phyloP scores from a whole-genome alignment of 2,797 vertebrate genomes.

The Caiman crocodilus region DNA sequence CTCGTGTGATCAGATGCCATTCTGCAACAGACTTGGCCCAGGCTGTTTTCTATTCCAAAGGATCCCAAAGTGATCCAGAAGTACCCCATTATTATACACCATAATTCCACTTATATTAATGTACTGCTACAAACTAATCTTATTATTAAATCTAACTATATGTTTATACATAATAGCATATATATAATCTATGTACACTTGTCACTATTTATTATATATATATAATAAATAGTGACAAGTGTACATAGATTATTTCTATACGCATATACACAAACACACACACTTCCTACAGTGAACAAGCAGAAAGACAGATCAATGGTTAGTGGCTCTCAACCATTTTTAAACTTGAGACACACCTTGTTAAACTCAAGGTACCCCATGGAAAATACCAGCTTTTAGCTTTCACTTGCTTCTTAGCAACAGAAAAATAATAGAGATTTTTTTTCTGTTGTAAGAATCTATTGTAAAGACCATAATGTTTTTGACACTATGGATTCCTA shows the following conservation, averaged over 20 bases:
- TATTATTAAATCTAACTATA: constrained; percentile 33
- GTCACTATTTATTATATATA: too few relatives aligned
- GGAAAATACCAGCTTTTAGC: too few relatives aligned
- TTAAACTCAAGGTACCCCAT: too few relatives aligned
- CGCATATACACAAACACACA: constrained; percentile 43
- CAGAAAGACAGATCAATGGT: too few relatives aligned
- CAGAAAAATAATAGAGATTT: too few relatives aligned
- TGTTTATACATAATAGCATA: constrained; percentile 63
- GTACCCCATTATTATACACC: constrained; percentile 26
- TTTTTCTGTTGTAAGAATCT: too few relatives aligned
- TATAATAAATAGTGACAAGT: constrained; percentile 58
- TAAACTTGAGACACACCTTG: too few relatives aligned
- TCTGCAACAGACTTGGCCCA: constrained; percentile 63
- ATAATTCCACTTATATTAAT: constrained; percentile 49
- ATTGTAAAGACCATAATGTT: too few relatives aligned
- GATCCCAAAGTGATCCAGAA: neutral
- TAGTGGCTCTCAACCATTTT: too few relatives aligned
- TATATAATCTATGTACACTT: too few relatives aligned
- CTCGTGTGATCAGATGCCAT: constrained; percentile 49
- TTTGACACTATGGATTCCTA: too few relatives aligned
- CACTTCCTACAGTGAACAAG: neutral
- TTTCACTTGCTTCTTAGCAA: too few relatives aligned
- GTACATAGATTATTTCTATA: constrained; percentile 30
- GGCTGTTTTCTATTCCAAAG: constrained; percentile 32
- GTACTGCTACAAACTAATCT: constrained; percentile 51